These are phyloP conservation scores for Smittia sp. DNA, from an alignment of 2,888 invertebrate species.

Conservation along the genomic window DNA sequence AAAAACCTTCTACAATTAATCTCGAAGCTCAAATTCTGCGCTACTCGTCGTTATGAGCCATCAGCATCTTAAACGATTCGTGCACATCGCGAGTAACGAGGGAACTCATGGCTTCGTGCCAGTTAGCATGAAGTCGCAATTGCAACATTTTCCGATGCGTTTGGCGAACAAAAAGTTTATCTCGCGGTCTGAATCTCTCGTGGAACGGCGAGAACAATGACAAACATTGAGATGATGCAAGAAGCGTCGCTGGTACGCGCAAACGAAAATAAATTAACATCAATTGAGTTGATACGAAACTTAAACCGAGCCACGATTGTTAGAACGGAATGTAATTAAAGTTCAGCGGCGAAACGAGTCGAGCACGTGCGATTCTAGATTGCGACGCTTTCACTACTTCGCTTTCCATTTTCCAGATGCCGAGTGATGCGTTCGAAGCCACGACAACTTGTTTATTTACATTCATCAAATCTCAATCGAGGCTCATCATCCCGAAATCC, in stretches of 20 bases:
- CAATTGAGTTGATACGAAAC: conserved; percentile 9
- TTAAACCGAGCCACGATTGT: neutral
- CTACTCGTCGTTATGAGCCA: neutral
- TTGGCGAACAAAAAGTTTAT: neutral
- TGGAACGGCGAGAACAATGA: conserved; percentile 11
- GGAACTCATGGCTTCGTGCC: neutral
- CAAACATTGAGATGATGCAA: conserved; percentile 1
- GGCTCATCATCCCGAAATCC: conserved; percentile 11
- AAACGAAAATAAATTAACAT: conserved; percentile 27
- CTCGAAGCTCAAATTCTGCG: neutral
- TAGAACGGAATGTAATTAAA: conserved; percentile 1
- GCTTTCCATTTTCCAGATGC: neutral
- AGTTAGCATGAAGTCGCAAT: neutral
- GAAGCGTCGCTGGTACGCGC: neutral
- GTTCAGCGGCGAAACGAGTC: neutral
- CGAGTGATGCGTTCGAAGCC: neutral
- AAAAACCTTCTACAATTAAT: neutral
- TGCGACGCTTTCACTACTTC: neutral
- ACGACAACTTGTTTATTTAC: conserved; percentile 28
- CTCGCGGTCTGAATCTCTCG: conserved; percentile 21
- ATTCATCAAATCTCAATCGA: conserved; percentile 32
- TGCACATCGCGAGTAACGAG: neutral
- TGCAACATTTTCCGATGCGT: conserved; percentile 6
- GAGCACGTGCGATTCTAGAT: conserved; percentile 21
- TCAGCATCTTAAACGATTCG: neutral